Conservation (phyloP, 2,113 vertebrate genomes). For the Smithornis capensis region DNA sequence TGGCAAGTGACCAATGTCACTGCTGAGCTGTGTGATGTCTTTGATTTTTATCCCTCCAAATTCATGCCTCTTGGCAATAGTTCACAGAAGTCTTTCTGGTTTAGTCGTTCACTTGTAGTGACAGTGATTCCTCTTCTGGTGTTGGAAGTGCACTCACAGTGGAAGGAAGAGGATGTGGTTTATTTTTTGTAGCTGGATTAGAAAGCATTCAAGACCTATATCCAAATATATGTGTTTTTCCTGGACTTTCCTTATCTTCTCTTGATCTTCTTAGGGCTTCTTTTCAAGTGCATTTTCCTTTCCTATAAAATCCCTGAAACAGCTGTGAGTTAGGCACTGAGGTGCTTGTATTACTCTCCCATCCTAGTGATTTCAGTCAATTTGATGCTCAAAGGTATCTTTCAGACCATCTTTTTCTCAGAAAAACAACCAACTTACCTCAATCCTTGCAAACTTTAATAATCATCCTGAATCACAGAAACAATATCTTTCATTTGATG, state of each 20-base stretch:
- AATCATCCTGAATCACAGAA: background rate
- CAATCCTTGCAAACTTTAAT: background rate
- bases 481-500: background rate
- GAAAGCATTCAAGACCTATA: background rate
- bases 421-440: background rate
- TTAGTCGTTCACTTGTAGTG: background rate
- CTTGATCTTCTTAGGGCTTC: background rate
- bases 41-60: background rate
- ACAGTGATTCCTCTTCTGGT: background rate
- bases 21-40: background rate
- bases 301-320: background rate
- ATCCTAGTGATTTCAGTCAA: background rate
- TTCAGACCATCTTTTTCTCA: background rate
- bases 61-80: background rate
- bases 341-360: background rate
- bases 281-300: background rate
- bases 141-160: accelerated
- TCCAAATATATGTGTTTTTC: accelerated
- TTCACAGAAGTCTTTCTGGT: background rate
- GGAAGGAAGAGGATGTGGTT: background rate
- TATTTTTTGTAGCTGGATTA: background rate
- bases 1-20: background rate
- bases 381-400: background rate
- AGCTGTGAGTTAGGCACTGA: background rate
- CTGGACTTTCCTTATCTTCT: background rate